Base-by-base conservation (phyloP, 2,888 invertebrate genomes). In the Drosophila paramelanica region DNA sequence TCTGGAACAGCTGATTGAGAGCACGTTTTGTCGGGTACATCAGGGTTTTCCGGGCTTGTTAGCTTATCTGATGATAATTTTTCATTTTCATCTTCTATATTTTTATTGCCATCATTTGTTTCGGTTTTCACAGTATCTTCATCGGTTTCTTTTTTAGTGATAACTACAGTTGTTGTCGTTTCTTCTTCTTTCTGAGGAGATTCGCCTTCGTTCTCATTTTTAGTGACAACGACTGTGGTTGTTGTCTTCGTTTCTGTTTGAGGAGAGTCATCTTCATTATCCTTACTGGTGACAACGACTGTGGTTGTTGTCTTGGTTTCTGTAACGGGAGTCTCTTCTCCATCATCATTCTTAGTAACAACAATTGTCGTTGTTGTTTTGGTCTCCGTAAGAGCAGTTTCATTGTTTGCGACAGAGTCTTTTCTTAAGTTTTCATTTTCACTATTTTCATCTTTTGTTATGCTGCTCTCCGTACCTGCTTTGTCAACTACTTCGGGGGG, bases 291-390 rank as follows among this genome's bases (percentile, higher is more conserved):
- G 5, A 23, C 7, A 55, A 46, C 57, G 0, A 67, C 49, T 25
- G 55, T 59, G 33, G 56, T 56, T 43, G 53, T 64, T 5, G 62
- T 50, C 14, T 53, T 62, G 8, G 56, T 64, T 33, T 60, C 46
- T 17, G 36, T 49, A 8, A 27, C 5, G 36, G 36, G 27, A 17
- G 41, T 5, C 25, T 14, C 38, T 23, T n/a, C 36, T 2, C 7
- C 25, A 1, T 8, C 23, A 33, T 57, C 62, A 23, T 69, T 39
- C n/a, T 36, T 36, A 5, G 20, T 36, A 11, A 49, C 36, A 20
- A 33, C 20, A 5, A 36, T 20, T 0, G 49, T 36, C 5, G 49
- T 39, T 39, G 14, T 51, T 13, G 51, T 51, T 6, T 43, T 58
- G 10, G 57, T 65, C 36, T 62, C 42, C 27, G 23, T 33, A 11